Conservation (phyloP, 2,888 invertebrate genomes). For the Volucella inflata region DNA sequence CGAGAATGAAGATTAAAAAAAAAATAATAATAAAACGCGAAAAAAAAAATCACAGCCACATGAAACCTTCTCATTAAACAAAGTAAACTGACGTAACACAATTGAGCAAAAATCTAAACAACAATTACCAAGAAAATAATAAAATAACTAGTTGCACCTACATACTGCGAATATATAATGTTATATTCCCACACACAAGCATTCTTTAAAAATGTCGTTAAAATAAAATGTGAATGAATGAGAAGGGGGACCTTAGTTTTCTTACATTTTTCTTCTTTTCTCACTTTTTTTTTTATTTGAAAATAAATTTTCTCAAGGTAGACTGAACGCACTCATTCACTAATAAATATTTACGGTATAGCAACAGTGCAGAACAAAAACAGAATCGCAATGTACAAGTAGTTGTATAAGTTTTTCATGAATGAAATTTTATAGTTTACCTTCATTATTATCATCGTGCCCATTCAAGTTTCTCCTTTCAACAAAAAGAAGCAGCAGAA, state of each 20-base stretch:
- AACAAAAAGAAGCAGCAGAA: background rate
- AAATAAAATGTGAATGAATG: constrained; percentile 30
- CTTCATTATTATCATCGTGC: constrained; percentile 7
- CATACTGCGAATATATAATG: constrained; percentile 10
- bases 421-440: constrained; percentile 60
- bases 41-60: constrained; percentile 47
- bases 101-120: constrained; percentile 17
- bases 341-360: constrained; percentile 57
- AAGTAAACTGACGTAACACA: constrained; percentile 67
- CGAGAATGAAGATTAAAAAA: constrained; percentile 4
- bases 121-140: constrained; percentile 60
- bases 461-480: constrained; percentile 50
- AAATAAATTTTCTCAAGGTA: constrained; percentile 38
- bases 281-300: constrained; percentile 2
- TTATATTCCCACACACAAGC: constrained; percentile 47
- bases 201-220: constrained; percentile 16
- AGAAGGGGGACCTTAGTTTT: too few relatives aligned
- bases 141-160: constrained; percentile 54
- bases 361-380: constrained; percentile 57
- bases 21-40: too few relatives aligned
- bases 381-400: background rate
- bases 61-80: constrained; percentile 69
- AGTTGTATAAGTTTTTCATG: constrained; percentile 47
- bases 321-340: constrained; percentile 68
- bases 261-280: too few relatives aligned